Base-by-base conservation (phyloP, 1,140 invertebrate species). In the Caerostris darwini region DNA sequence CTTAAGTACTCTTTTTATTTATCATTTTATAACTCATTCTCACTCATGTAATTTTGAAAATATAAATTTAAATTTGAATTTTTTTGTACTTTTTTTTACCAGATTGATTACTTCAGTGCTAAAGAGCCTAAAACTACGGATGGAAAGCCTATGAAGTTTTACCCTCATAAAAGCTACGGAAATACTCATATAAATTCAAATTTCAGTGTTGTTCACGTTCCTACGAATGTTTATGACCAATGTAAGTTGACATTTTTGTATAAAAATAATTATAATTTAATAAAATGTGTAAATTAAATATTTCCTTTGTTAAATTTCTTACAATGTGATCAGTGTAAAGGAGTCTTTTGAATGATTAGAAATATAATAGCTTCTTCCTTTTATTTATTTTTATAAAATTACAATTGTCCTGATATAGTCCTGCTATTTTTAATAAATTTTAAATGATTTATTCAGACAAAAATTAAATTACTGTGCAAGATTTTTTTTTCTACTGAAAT, bases 191-290 rank as follows among this genome's bases (percentile, higher is more conserved):
- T 99, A 8, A 99, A 98, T 95, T 98, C 97, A 5, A 97, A 96
- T 91, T 96, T 97, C 94, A 99, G 98, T 95, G 97, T 98, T 71
- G 98, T 99, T 53, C 98, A 99, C 95, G 98, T 99, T 7, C 98
- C 99, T 3, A 98, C 98, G 2, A 99, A 99, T 96, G 98, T 99
- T 50, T 99, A 97, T 96, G 98, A 99, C 96, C 97, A 98, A 97
- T 97, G 98, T 98, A 96, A 97, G 91, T 88, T 54, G 7, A 50
- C 17, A 50, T 7, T 5, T 50, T 67, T 86, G 14, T 67, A n/a
- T 67, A 6, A 67, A 14, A 5, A 64, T 17, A 17, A 64, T 64
- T 64, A 34, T 34, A 34, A 34, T 34, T 34, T 34, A 34, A 34
- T 34, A 34, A 34, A 34, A 34, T 34, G 34, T 34, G 34, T 34